Percentiles rank a stretch among this genome's conserved stretches.
Conservation (phyloP, 2,888 invertebrate species). For the Baronia brevicornis region DNA sequence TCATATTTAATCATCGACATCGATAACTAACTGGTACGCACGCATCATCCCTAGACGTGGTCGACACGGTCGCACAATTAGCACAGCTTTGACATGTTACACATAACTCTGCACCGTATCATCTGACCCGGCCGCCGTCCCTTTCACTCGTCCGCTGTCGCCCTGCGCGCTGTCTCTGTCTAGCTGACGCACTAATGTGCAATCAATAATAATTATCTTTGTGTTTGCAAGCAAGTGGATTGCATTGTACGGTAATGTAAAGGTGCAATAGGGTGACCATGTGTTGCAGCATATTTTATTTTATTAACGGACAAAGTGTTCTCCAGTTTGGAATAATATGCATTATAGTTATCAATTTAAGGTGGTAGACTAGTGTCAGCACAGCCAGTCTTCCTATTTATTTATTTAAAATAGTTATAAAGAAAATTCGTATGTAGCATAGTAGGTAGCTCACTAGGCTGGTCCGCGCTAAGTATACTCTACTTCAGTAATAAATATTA, state of each 20-base stretch:
- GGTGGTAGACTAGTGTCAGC: too few relatives aligned
- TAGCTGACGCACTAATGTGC: conserved; percentile 49
- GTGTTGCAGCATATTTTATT: conserved; percentile 1
- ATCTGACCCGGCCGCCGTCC: conserved; percentile 25
- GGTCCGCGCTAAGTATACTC: too few relatives aligned
- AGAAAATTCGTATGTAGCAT: too few relatives aligned
- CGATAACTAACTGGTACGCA: conserved; percentile 17
- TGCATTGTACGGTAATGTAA: conserved; percentile 45
- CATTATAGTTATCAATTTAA: too few relatives aligned
- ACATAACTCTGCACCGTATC: conserved; percentile 39
- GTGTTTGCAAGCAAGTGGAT: conserved; percentile 62
- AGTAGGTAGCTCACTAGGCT: too few relatives aligned
- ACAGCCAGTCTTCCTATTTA: too few relatives aligned
- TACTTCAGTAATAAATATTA: too few relatives aligned
- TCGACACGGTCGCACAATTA: conserved; percentile 38
- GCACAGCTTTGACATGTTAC: conserved; percentile 49
- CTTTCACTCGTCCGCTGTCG: conserved; percentile 17
- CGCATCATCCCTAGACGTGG: conserved; percentile 19
- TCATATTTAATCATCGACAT: conserved; percentile 7
- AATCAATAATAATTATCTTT: conserved; percentile 72
- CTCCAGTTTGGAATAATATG: too few relatives aligned
- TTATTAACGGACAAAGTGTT: conserved; percentile 5
- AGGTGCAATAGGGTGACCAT: conserved; percentile 22
- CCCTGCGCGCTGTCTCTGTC: conserved; percentile 28
- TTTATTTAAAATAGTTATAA: too few relatives aligned